Evolutionary conservation across 1,140 invertebrate species (phyloP).

Genomic region (Papilio dardanus): DNA sequence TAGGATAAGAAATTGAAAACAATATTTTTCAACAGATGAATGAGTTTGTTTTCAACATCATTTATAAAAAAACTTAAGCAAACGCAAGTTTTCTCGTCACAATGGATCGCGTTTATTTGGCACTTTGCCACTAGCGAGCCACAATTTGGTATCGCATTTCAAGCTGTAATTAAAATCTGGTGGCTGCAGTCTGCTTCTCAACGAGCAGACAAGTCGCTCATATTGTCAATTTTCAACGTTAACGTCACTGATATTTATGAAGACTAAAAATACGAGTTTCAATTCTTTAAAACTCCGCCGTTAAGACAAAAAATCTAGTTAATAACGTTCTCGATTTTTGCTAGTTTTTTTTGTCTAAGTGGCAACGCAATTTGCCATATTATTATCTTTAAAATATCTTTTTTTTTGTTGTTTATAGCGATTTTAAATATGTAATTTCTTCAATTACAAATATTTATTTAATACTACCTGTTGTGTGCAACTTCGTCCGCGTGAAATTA

Average conservation of each 20-base stretch:
- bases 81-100: background rate
- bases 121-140: background rate
- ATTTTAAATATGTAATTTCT: too few relatives aligned
- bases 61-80: conserved; percentile 12
- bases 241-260: background rate
- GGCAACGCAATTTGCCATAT: too few relatives aligned
- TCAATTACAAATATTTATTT: too few relatives aligned
- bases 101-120: conserved; percentile 21
- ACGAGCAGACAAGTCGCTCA: background rate
- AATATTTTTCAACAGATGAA: background rate
- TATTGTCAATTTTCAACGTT: conserved; percentile 8
- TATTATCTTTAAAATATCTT: too few relatives aligned
- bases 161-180: conserved; percentile 24
- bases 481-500: too few relatives aligned
- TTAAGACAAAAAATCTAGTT: too few relatives aligned
- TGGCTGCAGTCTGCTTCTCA: background rate
- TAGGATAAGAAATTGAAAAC: background rate
- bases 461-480: too few relatives aligned
- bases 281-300: too few relatives aligned
- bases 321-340: too few relatives aligned
- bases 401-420: too few relatives aligned
- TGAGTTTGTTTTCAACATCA: background rate
- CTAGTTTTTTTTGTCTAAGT: too few relatives aligned
- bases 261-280: background rate
- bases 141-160: conserved; percentile 20